These are phyloP conservation scores for Parnassius smintheus DNA, from an alignment of 2,888 invertebrate species.

Conservation along the genomic window DNA sequence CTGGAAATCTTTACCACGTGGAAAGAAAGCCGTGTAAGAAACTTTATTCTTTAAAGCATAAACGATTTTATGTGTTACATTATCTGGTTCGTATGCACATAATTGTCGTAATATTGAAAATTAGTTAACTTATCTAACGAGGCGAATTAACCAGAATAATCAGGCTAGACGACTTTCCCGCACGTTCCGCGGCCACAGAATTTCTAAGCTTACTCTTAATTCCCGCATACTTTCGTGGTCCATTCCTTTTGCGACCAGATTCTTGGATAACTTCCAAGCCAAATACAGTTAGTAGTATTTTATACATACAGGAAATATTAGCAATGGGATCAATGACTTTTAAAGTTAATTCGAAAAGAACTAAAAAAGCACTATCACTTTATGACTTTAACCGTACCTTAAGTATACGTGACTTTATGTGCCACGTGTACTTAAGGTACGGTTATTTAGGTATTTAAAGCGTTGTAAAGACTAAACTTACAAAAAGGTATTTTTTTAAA, in stretches of 20 bases:
- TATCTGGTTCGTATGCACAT: background rate
- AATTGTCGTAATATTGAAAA: background rate
- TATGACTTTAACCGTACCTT: too few relatives aligned
- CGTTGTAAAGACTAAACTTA: too few relatives aligned
- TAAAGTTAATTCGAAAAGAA: constrained; percentile 1
- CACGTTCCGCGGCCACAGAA: constrained; percentile 37
- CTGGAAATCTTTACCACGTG: constrained; percentile 21
- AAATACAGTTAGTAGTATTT: constrained; percentile 14
- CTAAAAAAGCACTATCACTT: background rate
- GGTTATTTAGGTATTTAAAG: too few relatives aligned
- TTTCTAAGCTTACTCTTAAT: constrained; percentile 37
- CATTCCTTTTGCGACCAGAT: constrained; percentile 17
- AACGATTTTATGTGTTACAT: background rate
- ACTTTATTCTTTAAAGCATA: constrained; percentile 4
- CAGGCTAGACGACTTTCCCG: constrained; percentile 34
- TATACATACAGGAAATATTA: constrained; percentile 20
- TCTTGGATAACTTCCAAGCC: constrained; percentile 23
- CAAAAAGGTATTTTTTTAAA: too few relatives aligned
- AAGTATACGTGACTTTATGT: too few relatives aligned
- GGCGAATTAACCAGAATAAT: constrained; percentile 27
- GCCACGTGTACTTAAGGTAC: too few relatives aligned
- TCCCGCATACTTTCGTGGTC: constrained; percentile 18
- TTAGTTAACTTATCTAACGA: background rate
- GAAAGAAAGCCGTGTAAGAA: background rate
- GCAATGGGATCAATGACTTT: constrained; percentile 6